phyloP scores from a whole-genome alignment of 1,140 invertebrate genomes.

The Carposina sasakii region DNA sequence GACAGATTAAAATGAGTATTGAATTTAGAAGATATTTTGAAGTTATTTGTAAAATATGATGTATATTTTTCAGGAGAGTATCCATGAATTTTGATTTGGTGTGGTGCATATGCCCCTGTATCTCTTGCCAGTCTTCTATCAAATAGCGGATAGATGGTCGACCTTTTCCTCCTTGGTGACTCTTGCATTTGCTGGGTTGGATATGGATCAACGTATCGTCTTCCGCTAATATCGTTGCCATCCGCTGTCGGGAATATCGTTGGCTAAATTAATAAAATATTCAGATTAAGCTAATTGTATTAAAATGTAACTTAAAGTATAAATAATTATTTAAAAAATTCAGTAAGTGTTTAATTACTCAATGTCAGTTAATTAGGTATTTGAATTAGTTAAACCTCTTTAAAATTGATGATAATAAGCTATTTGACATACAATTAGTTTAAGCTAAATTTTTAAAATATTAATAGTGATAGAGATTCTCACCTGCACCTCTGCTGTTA shows the following conservation, averaged over 20 bases:
- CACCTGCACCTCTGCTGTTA: constrained; percentile 62
- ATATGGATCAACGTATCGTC: constrained; percentile 60
- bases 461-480: too few relatives aligned
- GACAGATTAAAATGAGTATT: constrained; percentile 38
- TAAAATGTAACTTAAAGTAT: constrained; percentile 5
- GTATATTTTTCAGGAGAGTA: constrained; percentile 60
- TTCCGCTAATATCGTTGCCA: constrained; percentile 60
- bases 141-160: constrained; percentile 42
- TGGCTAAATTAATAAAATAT: constrained; percentile 61
- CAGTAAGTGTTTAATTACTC: too few relatives aligned
- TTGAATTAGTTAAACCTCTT: too few relatives aligned
- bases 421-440: too few relatives aligned
- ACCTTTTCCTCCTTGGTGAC: constrained; percentile 55
- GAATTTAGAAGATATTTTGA: constrained; percentile 27
- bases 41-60: constrained; percentile 49
- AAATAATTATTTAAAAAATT: too few relatives aligned
- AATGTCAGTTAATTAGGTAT: too few relatives aligned
- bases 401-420: too few relatives aligned
- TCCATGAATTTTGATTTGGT: constrained; percentile 48
- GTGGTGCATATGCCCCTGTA: constrained; percentile 25
- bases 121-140: constrained; percentile 26
- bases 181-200: constrained; percentile 59
- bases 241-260: constrained; percentile 67
- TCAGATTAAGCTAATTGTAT: constrained; percentile 20
- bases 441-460: too few relatives aligned